Evolutionary conservation across 1,140 invertebrate species (phyloP).

Genomic region (Globodera ellingtonae): DNA sequence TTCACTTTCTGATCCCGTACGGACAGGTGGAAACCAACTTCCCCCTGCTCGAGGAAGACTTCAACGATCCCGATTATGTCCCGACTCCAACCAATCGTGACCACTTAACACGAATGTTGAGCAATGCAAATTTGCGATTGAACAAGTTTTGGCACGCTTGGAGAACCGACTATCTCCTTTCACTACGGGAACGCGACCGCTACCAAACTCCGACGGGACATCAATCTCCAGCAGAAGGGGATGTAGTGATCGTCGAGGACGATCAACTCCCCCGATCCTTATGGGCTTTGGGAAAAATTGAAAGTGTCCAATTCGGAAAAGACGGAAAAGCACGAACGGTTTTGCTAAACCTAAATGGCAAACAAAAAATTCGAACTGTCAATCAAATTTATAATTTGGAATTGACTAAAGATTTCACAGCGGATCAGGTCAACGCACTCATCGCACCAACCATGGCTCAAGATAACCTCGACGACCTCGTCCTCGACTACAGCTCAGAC

Average conservation of each 20-base stretch:
- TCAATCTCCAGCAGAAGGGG: no score
- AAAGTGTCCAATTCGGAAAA: neutral
- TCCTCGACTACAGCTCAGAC: neutral
- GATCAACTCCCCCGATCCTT: neutral
- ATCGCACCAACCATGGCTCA: neutral
- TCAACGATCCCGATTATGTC: neutral
- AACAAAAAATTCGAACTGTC: neutral
- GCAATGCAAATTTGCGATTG: neutral
- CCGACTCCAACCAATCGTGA: neutral
- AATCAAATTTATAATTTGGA: neutral
- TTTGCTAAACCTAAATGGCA: neutral
- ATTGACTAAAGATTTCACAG: neutral
- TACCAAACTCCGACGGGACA: no score
- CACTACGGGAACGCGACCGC: neutral
- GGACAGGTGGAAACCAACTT: neutral
- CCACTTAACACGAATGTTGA: neutral
- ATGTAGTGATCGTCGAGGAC: no score
- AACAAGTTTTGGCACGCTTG: slow-evolving; percentile 3
- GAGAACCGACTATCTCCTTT: neutral
- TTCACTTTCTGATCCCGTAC: neutral
- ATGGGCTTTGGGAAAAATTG: neutral
- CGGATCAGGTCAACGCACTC: neutral
- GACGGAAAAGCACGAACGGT: neutral
- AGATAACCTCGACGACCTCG: neutral
- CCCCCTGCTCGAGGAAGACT: neutral